Evolutionary conservation across 2,797 vertebrate genomes (phyloP).

Genomic region (Octomys mimax): DNA sequence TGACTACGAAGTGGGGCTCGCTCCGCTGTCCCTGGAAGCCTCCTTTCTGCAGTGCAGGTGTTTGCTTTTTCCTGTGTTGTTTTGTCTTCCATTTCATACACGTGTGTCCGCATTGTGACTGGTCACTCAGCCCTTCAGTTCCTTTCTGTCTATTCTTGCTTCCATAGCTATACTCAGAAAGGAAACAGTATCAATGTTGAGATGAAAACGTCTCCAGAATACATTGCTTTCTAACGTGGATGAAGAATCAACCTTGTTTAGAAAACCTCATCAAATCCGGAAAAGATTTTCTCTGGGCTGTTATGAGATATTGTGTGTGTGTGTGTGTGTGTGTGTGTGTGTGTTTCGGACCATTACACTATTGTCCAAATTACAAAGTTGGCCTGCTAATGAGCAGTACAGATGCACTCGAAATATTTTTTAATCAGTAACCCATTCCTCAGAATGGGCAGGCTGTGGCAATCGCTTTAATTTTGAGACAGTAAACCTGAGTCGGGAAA

Average conservation of each 20-base stretch:
- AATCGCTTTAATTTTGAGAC: conserved; percentile 49
- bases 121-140: not conserved
- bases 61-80: conserved; percentile 8
- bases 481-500: conserved; percentile 37
- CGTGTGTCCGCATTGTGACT: not conserved
- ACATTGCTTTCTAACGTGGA: not conserved
- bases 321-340: not conserved
- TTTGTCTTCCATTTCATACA: not conserved
- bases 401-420: conserved; percentile 40
- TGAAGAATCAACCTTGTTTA: not conserved
- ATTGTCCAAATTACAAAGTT: not conserved
- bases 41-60: not conserved
- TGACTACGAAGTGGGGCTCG: not conserved
- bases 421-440: conserved; percentile 24
- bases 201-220: not conserved
- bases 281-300: not conserved
- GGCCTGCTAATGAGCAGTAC: not conserved
- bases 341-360: not conserved
- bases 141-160: not conserved
- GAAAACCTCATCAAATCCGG: not conserved
- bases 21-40: not conserved
- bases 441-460: not conserved
- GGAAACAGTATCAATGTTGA: conserved; percentile 4
- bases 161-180: not conserved
- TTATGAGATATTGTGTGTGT: not conserved